Evolutionary conservation across 92 coral and sea anemone species (phyloP).

Genomic region (Porites divaricata): DNA sequence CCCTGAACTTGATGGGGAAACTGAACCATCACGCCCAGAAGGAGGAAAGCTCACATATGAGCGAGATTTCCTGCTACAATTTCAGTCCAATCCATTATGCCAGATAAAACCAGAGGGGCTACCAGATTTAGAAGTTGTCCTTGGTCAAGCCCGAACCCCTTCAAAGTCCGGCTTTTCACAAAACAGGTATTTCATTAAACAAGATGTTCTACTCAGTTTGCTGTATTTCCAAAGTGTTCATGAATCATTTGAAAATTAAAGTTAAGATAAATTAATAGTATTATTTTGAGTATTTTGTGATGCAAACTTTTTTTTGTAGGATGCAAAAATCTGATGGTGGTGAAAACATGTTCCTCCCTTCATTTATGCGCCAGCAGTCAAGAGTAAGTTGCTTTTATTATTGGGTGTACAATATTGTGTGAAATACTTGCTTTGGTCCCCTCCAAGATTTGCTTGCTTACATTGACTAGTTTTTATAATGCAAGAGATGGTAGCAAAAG

Average conservation of each 20-base stretch:
- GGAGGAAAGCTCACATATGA: slow-evolving; percentile 85
- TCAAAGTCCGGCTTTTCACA: slow-evolving; percentile 21
- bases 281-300: neutral
- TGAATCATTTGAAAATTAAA: neutral
- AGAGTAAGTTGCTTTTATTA: slow-evolving; percentile 27
- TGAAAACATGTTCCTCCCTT: slow-evolving; percentile 53
- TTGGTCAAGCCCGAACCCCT: slow-evolving; percentile 39
- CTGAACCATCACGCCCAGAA: slow-evolving; percentile 52
- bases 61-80: slow-evolving; percentile 90
- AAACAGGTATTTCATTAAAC: slow-evolving; percentile 21
- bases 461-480: no score
- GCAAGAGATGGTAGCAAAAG: no score
- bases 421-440: neutral
- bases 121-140: slow-evolving; percentile 94
- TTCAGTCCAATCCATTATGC: slow-evolving; percentile 89
- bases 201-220: no score
- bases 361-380: slow-evolving; percentile 47
- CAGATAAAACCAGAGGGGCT: slow-evolving; percentile 90
- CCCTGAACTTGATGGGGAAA: slow-evolving; percentile 33
- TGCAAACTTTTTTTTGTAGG: neutral
- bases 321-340: slow-evolving; percentile 31
- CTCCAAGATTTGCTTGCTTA: no score
- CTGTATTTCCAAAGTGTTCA: neutral
- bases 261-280: neutral
- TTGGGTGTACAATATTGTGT: neutral